Evolutionary conservation across 2,113 vertebrate species (phyloP).

Genomic region (Pipra filicauda): DNA sequence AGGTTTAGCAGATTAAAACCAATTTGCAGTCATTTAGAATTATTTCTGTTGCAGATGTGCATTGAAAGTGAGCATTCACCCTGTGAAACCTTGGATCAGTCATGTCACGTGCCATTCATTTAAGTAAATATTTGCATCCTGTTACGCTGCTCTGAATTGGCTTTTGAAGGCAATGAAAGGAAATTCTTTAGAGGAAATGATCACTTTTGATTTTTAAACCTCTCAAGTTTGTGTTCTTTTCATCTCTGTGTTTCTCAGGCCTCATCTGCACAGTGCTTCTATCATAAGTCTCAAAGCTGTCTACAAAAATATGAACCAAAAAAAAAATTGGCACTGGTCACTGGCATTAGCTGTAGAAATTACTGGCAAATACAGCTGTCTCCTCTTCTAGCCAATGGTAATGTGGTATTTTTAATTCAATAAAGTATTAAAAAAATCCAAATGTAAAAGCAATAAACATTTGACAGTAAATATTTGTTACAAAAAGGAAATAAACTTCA

Average conservation of each 20-base stretch:
- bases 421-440: conserved; percentile 74
- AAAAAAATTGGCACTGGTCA: conserved; percentile 67
- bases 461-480: conserved; percentile 76
- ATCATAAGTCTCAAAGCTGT: conserved; percentile 65
- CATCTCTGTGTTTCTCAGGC: conserved; percentile 37
- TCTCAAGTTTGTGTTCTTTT: conserved; percentile 6
- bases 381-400: conserved; percentile 77
- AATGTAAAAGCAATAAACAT: conserved; percentile 74
- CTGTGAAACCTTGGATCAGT: background rate
- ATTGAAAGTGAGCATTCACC: background rate
- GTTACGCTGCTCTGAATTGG: background rate
- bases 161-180: background rate
- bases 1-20: background rate
- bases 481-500: conserved; percentile 66
- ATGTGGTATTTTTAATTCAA: conserved; percentile 79
- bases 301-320: conserved; percentile 72
- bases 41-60: background rate
- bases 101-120: background rate
- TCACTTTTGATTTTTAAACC: conserved; percentile 21
- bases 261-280: conserved; percentile 61
- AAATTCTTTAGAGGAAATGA: background rate
- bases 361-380: conserved; percentile 75
- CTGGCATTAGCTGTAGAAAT: conserved; percentile 73
- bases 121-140: conserved; percentile 6
- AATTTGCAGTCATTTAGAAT: background rate